Evolutionary conservation across 2,113 vertebrate genomes (phyloP), one percentile per base, ranked within the genome.

Genomic region (Tympanuchus pallidicinctus): DNA sequence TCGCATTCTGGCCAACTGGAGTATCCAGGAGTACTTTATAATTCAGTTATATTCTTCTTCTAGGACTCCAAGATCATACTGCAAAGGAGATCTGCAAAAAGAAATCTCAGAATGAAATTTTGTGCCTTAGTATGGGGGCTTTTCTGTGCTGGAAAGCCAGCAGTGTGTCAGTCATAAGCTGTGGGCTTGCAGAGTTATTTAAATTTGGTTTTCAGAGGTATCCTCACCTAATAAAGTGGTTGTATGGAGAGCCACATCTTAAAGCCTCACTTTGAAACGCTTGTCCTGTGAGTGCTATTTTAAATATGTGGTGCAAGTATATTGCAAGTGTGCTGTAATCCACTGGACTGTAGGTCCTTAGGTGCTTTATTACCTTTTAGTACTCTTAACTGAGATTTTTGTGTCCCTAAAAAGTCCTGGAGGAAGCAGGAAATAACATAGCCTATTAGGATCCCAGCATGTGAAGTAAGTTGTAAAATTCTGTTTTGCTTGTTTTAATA

Each of bases 1-100:
- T 86, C 63, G 43, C 27, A 17, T 83, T 92, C 73, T 94, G 75
- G 27, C 75, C 73, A 92, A 24, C 48, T 93, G 63, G 48, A 66
- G 11, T 63, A 91, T 82, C 34, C 72, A 79, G 52, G n/a, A 4
- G 2, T 25, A 66, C 42, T 80, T 94, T 66, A 56, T 54, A 52
- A 73, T 81, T 94, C 61, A 73, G 10, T 94, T 89, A 50, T 40
- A 27, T 70, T 73, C 66, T 66, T 24, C 8, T 78, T 82, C 38
- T 18, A 86, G 80, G 73, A 21, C 47, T 86, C 47, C 36, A 76
- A 64, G 40, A 47, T 30, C 82, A n/a, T 77, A 34, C 28, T 69
- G n/a, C 15, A 40, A 57, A 86, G 71, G 28, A 67, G 15, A 59
- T 57, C 50, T 64, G 24, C 8, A 65, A 43, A 75, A 52, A 43